Base-by-base conservation (phyloP, 1,140 invertebrate genomes). In the Caenorhabditis latens region DNA sequence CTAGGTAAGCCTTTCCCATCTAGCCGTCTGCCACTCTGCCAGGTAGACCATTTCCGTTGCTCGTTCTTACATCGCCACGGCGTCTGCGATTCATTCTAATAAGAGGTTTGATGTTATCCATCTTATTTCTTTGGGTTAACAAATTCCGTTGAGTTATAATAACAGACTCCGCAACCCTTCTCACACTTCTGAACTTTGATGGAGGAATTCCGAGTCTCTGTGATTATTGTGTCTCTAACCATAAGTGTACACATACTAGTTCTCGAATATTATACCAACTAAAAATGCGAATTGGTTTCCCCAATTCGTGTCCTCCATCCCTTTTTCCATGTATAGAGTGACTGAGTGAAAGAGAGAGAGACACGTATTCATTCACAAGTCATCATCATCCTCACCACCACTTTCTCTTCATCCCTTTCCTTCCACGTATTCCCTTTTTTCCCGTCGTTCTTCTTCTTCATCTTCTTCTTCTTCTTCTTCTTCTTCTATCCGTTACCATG, bases 291-390 rank as follows among this genome's bases (percentile, higher is more conserved):
- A n/a, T n/a, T 21, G 8, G 21, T 24, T 63, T 63, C 32, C 61
- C 21, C 61, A 63, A 11, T 63, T 63, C 61, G 61, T 32, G 21
- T 8, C n/a, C 11, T 21, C 24, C 24, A 21, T 63, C 50, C 50
- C 50, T 63, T 63, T 63, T 40, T 24, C 9, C 24, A 32, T 24
- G 32, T 63, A 63, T 63, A 24, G 32, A 63, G 24, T 58, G 57
- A 16, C 8, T 11, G 14, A 50, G 16, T 3, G 50, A 53, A 16
- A 16, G 16, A 53, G 16, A 79, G 46, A 79, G 43, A 79, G 71
- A 79, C 46, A 79, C 46, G 9, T n/a, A 50, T 79, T 79, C 71
- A 50, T 79, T 79, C 71, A 79, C 71, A 79, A 79, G 71, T 79
- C 71, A 79, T 79, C 71, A 79, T 79, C 71, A 50, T 50, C 46